Conservation (phyloP, 2,113 vertebrate species). For the Ictidomys tridecemlineatus region DNA sequence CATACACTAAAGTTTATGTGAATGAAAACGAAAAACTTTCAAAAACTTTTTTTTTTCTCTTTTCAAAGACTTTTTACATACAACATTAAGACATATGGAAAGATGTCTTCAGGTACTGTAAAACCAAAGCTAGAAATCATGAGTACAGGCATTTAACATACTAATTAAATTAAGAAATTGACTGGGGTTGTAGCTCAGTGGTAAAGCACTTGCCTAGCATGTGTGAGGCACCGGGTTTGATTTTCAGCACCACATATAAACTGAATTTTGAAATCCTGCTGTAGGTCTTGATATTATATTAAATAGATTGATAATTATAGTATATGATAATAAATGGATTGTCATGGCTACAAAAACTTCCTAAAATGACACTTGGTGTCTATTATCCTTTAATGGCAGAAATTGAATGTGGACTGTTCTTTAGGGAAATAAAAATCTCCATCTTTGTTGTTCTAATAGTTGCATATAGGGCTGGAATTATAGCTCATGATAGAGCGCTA, state of each 20-base stretch:
- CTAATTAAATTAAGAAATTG: constrained; percentile 12
- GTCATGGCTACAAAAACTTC: constrained; percentile 11
- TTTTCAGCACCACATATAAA: neutral
- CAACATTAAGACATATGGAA: neutral
- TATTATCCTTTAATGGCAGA: neutral
- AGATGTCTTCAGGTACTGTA: neutral
- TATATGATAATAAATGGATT: neutral
- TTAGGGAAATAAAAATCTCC: neutral
- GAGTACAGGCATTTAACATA: neutral
- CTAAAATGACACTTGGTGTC: neutral
- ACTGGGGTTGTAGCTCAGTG: too few relatives aligned
- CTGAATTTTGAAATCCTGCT: constrained; percentile 9
- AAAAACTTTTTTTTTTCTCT: neutral
- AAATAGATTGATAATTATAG: neutral
- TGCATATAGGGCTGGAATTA: neutral
- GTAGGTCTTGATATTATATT: neutral
- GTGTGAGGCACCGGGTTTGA: too few relatives aligned
- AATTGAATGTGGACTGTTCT: neutral
- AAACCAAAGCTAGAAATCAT: constrained; percentile 40
- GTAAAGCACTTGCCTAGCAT: too few relatives aligned
- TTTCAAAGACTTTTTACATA: neutral
- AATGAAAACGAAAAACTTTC: constrained; percentile 31
- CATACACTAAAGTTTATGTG: neutral
- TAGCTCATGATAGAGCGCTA: too few relatives aligned
- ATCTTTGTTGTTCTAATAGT: neutral